Evolutionary conservation across 2,113 vertebrate species (phyloP).

Genomic region (Aegithalos caudatus): DNA sequence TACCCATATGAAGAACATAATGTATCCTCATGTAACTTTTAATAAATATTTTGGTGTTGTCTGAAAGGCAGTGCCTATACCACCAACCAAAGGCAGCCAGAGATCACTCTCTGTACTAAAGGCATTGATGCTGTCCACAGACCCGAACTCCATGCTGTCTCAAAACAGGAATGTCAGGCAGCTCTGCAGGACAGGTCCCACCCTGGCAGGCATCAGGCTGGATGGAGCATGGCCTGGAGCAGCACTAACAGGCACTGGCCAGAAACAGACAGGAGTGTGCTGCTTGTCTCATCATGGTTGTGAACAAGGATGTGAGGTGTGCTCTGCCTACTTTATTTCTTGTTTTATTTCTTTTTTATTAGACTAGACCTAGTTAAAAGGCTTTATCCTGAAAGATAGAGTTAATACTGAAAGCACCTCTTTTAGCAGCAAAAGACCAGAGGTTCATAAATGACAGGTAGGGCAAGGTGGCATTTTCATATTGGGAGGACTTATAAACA

Average conservation of each 20-base stretch:
- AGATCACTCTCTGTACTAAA: background rate
- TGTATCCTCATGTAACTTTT: background rate
- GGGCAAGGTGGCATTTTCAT: background rate
- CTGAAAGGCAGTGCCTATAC: background rate
- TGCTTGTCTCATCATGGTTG: background rate
- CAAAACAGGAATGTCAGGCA: background rate
- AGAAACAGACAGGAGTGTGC: accelerated
- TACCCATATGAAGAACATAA: background rate
- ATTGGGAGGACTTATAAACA: background rate
- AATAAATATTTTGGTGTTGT: background rate
- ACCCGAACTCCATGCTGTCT: accelerated
- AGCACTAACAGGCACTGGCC: accelerated
- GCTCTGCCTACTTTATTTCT: too few species aligned
- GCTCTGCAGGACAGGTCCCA: background rate
- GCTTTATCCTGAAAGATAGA: background rate
- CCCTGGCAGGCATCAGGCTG: background rate
- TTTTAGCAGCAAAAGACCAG: background rate
- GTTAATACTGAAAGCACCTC: background rate
- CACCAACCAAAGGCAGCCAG: background rate
- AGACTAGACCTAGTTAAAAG: background rate
- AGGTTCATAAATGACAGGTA: background rate
- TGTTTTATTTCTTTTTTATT: background rate
- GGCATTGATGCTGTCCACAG: background rate
- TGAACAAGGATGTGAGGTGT: background rate
- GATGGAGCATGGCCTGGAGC: background rate